Base-by-base conservation (phyloP, 1,140 invertebrate species). In the Pachypeltis micranthus region DNA sequence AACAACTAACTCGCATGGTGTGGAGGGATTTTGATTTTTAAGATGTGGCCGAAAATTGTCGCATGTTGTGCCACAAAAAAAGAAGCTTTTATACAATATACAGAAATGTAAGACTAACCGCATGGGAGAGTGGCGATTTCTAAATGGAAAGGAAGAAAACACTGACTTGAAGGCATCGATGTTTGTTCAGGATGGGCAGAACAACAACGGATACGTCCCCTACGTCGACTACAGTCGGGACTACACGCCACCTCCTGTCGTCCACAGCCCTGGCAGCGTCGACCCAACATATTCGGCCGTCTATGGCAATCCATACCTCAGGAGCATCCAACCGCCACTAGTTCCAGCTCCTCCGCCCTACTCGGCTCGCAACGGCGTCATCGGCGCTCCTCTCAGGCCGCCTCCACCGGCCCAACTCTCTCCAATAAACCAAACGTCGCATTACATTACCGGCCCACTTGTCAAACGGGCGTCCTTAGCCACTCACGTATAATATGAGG, bases 191-290 rank as follows among this genome's bases (percentile, higher is more conserved):
- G 82, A 85, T 71, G 86, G 87, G 62, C 85, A 86, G 71, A 88
- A 89, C 72, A 88, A 85, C 74, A 92, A 92, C 68, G 91, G 90
- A 24, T 93, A 92, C 74, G 87, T 91, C 29, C 88, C 89, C 14
- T 92, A 92, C 76, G 87, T 90, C 39, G 90, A 93, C 71, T 93
- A 92, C 72, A 79, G 81, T 27, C 75, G 86, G 59, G 90, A 93
- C 73, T 92, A 92, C 76, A 90, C 86, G 70, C 88, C 87, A 4
- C 87, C 88, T 12, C 77, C 77, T 65, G 24, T 47, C n/a, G 56
- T 58, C 7, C 59, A 29, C 12, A 60, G 63, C 25, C 73, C 74
- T 12, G 61, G 54, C 14, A 51, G 78, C 54, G 87, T 91, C 58
- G 90, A 93, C 71, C 88, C 90, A 10, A 78, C 88, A 63, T 93